phyloP scores from a whole-genome alignment of 2,113 vertebrate genomes.

The Toxotes chatareus region DNA sequence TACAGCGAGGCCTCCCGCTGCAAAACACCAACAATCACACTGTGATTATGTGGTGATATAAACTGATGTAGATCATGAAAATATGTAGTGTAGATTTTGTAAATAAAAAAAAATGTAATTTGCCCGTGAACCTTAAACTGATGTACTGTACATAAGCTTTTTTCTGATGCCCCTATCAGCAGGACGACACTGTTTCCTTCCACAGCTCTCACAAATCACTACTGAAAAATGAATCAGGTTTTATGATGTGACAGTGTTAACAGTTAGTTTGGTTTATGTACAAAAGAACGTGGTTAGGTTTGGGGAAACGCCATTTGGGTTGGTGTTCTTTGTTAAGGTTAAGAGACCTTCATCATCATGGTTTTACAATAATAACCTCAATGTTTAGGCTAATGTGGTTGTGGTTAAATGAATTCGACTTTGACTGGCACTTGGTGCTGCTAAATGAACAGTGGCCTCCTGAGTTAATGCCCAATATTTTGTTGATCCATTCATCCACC shows the following conservation, averaged over 20 bases:
- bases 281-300: not conserved
- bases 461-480: not conserved
- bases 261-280: too few relatives aligned
- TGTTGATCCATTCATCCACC: not conserved
- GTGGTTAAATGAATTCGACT: not conserved
- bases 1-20: not conserved
- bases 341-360: not conserved
- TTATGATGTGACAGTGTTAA: not conserved
- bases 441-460: not conserved
- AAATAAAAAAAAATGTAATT: not conserved
- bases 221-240: not conserved
- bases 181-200: not conserved
- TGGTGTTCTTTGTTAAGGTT: not conserved
- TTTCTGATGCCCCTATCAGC: not conserved
- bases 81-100: not conserved
- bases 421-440: not conserved
- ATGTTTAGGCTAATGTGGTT: not conserved
- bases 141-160: too few relatives aligned
- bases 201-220: not conserved
- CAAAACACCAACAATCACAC: not conserved
- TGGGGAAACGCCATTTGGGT: not conserved
- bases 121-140: not conserved
- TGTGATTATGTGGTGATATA: not conserved
- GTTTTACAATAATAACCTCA: not conserved
- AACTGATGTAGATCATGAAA: too few relatives aligned